Conservation (phyloP, 1,140 invertebrate genomes). For the Drosophila sproati region DNA sequence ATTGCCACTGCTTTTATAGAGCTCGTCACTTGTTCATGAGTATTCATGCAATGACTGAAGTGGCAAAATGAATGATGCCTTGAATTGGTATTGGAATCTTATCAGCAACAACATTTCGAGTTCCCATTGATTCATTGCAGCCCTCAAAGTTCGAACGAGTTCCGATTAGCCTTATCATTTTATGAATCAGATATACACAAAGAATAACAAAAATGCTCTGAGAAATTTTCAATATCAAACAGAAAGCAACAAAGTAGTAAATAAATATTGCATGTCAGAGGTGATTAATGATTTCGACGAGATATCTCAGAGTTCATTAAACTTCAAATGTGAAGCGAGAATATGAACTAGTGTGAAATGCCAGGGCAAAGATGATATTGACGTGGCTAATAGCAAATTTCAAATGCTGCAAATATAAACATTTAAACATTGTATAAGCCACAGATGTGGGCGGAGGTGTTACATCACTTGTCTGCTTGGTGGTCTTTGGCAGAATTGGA, state of each 20-base stretch:
- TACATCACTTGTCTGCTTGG: conserved; percentile 54
- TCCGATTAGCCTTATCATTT: conserved; percentile 18
- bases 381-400: too few relatives aligned
- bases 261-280: too few relatives aligned
- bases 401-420: not conserved
- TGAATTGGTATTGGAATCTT: conserved; percentile 3
- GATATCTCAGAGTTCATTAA: too few relatives aligned
- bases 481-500: conserved; percentile 20
- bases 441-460: not conserved
- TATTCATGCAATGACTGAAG: not conserved
- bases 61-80: conserved; percentile 8
- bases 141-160: conserved; percentile 1
- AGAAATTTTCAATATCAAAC: too few relatives aligned
- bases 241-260: too few relatives aligned
- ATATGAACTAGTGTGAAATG: too few relatives aligned
- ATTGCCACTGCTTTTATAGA: not conserved
- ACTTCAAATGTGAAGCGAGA: too few relatives aligned
- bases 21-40: conserved; percentile 19
- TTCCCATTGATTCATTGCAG: conserved; percentile 4
- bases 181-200: not conserved
- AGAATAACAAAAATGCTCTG: too few relatives aligned
- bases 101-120: conserved; percentile 9
- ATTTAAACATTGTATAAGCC: conserved; percentile 31
- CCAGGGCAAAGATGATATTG: too few relatives aligned
- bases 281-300: too few relatives aligned